phyloP scores from a whole-genome alignment of 2,888 invertebrate species.

The Hybos culiciformis region DNA sequence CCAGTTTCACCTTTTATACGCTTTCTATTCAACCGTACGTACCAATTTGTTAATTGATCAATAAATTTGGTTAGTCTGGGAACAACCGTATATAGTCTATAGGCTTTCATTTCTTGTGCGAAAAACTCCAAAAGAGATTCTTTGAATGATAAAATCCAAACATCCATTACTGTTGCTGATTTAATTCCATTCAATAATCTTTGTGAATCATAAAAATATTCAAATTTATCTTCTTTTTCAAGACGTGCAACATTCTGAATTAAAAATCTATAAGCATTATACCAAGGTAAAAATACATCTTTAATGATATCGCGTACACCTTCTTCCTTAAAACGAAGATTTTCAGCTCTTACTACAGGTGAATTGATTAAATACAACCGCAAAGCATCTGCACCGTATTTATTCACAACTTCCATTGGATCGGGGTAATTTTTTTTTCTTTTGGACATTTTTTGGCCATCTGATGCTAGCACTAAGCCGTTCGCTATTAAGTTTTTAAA shows the following conservation, averaged over 20 bases:
- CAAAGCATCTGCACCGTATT: constrained; percentile 95
- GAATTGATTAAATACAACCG: constrained; percentile 94
- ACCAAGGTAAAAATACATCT: constrained; percentile 97
- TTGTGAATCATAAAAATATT: constrained; percentile 44
- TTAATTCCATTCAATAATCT: constrained; percentile 25
- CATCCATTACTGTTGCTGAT: constrained; percentile 65
- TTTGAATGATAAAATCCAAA: constrained; percentile 93
- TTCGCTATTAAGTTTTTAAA: constrained; percentile 96
- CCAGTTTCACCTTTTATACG: constrained; percentile 88
- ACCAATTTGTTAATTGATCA: constrained; percentile 97
- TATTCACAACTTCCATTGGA: constrained; percentile 76
- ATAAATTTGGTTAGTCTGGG: constrained; percentile 88
- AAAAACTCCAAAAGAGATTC: constrained; percentile 84
- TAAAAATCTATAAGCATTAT: constrained; percentile 82
- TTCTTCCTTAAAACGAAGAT: constrained; percentile 90
- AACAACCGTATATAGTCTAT: constrained; percentile 89
- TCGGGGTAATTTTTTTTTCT: constrained; percentile 98
- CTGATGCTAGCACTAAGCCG: constrained; percentile 88
- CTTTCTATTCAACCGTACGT: constrained; percentile 90
- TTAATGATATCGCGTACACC: constrained; percentile 93
- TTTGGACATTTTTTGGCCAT: constrained; percentile 99
- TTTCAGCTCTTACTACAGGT: constrained; percentile 95
- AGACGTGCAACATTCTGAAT: constrained; percentile 83
- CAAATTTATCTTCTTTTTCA: constrained; percentile 49
- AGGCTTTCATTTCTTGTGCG: constrained; percentile 84